Evolutionary conservation across 2,113 vertebrate genomes (phyloP).

Genomic region (Dicerorhinus sumatrensis): DNA sequence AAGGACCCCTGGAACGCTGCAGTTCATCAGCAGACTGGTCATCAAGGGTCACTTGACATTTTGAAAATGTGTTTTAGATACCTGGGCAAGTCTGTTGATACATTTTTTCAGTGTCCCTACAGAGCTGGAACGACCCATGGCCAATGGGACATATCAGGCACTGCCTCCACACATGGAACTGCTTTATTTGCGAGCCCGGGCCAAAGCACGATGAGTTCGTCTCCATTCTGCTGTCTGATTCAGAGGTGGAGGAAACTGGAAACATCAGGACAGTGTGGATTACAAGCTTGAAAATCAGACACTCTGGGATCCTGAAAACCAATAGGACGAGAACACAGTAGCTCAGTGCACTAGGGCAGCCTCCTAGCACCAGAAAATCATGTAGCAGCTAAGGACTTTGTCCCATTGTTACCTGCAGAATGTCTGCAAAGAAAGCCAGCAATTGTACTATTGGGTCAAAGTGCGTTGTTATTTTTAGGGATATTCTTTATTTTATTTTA

Average conservation of each 20-base stretch:
- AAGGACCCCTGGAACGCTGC: background rate
- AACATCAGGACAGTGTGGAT: background rate
- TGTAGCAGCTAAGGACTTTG: background rate
- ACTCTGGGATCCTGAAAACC: background rate
- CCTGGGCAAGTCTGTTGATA: slow-evolving; percentile 38
- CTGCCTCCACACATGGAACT: slow-evolving; percentile 30
- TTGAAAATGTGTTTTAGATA: slow-evolving; percentile 71
- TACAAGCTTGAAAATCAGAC: background rate
- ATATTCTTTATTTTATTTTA: background rate
- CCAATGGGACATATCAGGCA: background rate
- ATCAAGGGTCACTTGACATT: slow-evolving; percentile 64
- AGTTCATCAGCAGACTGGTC: slow-evolving; percentile 61
- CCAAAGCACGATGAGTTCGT: background rate
- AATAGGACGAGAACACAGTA: background rate
- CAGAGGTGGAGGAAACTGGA: slow-evolving; percentile 41
- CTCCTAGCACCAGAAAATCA: background rate
- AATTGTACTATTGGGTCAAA: background rate
- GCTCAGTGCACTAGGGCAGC: background rate
- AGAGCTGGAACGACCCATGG: background rate
- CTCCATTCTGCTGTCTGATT: slow-evolving; percentile 45
- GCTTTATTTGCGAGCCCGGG: background rate
- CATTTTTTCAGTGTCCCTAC: slow-evolving; percentile 55
- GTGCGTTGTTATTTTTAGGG: background rate
- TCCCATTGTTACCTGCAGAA: background rate
- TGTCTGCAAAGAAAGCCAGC: background rate